Evolutionary conservation across 1,140 invertebrate genomes (phyloP).

Genomic region (Grapholita molesta): DNA sequence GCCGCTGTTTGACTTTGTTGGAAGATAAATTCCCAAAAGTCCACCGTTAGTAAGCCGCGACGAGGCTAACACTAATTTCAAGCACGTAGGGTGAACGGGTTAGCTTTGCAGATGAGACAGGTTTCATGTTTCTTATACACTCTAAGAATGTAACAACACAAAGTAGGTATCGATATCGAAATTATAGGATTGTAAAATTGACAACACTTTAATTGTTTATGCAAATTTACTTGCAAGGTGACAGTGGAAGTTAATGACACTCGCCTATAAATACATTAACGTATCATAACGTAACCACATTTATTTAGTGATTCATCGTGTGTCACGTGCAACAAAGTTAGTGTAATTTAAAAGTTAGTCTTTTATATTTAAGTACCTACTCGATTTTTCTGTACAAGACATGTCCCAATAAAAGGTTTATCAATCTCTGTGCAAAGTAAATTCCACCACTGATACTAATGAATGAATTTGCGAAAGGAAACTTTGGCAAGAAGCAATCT

Average conservation of each 20-base stretch:
- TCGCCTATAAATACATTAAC: no score
- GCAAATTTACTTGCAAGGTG: background rate
- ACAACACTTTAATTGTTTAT: background rate
- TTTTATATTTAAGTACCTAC: no score
- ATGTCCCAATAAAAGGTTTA: conserved; percentile 31
- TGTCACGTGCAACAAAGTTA: no score
- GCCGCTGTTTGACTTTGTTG: conserved; percentile 1
- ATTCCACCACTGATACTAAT: conserved; percentile 57
- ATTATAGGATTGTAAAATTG: no score
- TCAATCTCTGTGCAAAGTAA: conserved; percentile 43
- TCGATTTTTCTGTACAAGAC: background rate
- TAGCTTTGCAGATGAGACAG: background rate
- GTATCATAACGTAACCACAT: background rate
- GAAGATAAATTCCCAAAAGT: conserved; percentile 3
- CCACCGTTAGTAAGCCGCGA: background rate
- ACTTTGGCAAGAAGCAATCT: conserved; percentile 64
- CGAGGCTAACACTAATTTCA: background rate
- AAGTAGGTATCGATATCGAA: background rate
- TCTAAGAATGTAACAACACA: background rate
- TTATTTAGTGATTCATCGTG: background rate
- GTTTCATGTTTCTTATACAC: background rate
- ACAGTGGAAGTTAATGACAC: background rate
- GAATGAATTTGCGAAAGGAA: conserved; percentile 65
- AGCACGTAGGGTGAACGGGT: background rate
- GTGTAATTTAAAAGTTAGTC: no score